Conservation (phyloP, 2,888 invertebrate genomes). For the Erebia palarica region DNA sequence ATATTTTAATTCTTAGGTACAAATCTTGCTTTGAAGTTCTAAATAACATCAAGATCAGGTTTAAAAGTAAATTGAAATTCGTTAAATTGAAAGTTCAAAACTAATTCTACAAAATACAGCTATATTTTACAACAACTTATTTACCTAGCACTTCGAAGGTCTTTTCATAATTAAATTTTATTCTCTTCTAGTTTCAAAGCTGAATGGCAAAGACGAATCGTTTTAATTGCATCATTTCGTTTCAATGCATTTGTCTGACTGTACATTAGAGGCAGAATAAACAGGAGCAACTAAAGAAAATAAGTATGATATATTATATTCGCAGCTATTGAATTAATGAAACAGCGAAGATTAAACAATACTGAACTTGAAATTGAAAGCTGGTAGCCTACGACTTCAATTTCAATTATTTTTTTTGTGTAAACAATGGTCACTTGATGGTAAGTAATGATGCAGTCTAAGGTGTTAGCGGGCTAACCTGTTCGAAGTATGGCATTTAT, state of each 20-base stretch:
- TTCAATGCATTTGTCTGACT: slow-evolving; percentile 7
- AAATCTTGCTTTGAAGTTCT: neutral
- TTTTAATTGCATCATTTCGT: slow-evolving; percentile 15
- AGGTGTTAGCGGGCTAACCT: no score
- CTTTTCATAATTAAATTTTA: slow-evolving; percentile 11
- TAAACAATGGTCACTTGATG: no score
- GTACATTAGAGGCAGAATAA: slow-evolving; percentile 8
- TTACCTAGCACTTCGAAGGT: neutral
- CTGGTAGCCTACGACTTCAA: no score
- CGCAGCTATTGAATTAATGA: neutral
- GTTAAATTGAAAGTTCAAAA: neutral
- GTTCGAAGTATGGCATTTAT: no score
- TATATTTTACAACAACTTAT: neutral
- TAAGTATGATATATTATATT: neutral
- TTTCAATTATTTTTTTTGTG: no score
- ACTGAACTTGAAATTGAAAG: no score
- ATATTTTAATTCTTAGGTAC: neutral
- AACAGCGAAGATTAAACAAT: no score
- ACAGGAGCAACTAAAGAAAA: neutral
- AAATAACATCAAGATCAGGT: neutral
- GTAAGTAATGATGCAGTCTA: no score
- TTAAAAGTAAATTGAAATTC: neutral
- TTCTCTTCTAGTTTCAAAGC: neutral
- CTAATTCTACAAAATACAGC: neutral
- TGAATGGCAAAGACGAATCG: slow-evolving; percentile 11